A percentile compares a stretch with the other conserved stretches of the same genome.
These are phyloP conservation scores for Brachionus plicatilis DNA, from an alignment of 1,140 invertebrate species.

Conservation along the genomic window DNA sequence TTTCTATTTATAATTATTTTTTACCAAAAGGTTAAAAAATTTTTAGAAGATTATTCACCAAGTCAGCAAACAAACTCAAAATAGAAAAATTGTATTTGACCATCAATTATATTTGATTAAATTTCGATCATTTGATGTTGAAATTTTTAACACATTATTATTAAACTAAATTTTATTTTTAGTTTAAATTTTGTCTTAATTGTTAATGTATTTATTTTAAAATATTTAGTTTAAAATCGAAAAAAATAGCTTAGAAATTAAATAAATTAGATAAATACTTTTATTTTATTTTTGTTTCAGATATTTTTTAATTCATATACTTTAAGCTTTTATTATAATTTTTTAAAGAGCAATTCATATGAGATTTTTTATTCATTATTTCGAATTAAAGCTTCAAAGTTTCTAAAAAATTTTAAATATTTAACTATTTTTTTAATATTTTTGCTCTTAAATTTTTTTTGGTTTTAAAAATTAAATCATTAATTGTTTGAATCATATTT, in stretches of 20 bases:
- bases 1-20: neutral
- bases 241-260: neutral
- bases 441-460: no score
- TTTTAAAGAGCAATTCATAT: no score
- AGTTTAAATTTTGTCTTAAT: neutral
- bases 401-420: no score
- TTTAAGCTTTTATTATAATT: no score
- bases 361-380: no score
- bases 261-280: neutral
- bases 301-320: no score
- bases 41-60: neutral
- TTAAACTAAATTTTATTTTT: conserved; percentile 1
- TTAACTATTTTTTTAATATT: no score
- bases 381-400: no score
- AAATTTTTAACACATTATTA: neutral
- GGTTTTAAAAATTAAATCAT: no score
- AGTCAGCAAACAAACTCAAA: neutral
- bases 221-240: neutral
- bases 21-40: neutral
- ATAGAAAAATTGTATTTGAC: neutral
- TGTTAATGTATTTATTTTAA: conserved; percentile 25
- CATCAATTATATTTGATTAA: neutral
- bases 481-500: no score
- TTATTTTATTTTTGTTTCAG: neutral
- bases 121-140: neutral